Evolutionary conservation across 1,140 invertebrate genomes (phyloP).

Genomic region (Drosophila takahashii): DNA sequence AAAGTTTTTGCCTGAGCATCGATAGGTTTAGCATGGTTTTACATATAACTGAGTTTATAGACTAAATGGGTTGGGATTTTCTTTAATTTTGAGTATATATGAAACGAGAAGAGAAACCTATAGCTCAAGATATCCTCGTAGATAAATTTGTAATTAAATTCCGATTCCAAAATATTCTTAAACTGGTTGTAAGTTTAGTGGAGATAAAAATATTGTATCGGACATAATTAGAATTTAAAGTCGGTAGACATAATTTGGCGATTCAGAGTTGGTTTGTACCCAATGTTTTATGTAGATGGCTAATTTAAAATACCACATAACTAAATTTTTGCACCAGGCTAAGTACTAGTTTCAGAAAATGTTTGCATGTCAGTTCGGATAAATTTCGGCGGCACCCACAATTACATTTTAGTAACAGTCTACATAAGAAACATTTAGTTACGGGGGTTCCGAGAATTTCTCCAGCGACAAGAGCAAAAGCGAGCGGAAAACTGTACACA

Average conservation of each 20-base stretch:
- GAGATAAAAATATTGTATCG: background rate
- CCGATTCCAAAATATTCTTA: background rate
- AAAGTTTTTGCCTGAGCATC: conserved; percentile 62
- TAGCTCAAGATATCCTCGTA: background rate
- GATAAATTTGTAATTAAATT: background rate
- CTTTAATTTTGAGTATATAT: conserved; percentile 18
- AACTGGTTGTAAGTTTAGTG: no score
- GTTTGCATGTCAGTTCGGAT: background rate
- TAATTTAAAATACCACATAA: no score
- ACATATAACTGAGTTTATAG: conserved; percentile 6
- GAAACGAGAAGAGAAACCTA: background rate
- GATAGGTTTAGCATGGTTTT: conserved; percentile 23
- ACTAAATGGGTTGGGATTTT: background rate
- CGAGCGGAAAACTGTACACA: conserved; percentile 30
- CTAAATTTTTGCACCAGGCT: no score
- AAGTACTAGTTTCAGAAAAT: background rate
- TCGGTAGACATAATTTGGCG: conserved; percentile 6
- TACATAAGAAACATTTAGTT: background rate
- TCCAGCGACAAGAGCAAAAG: conserved; percentile 1
- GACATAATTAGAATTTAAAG: conserved; percentile 5
- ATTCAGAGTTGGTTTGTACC: background rate
- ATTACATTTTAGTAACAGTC: background rate
- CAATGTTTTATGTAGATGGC: background rate
- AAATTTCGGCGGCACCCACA: background rate
- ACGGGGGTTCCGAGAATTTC: conserved; percentile 9